Evolutionary conservation across 2,888 invertebrate species (phyloP).

Genomic region (Drosophila niveifrons): DNA sequence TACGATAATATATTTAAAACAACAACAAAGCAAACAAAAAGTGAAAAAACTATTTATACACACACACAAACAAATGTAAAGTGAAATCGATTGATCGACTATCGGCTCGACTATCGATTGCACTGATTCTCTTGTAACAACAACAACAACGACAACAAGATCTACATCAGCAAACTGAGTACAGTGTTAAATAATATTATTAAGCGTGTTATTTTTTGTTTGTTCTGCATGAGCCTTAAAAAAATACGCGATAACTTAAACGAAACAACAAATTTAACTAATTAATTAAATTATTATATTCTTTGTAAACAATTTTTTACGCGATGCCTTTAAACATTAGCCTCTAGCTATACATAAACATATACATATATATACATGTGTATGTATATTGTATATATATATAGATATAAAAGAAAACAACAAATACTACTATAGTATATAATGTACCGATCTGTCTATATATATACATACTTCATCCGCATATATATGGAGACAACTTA

Average conservation of each 20-base stretch:
- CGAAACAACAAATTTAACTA: constrained; percentile 34
- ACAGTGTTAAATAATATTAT: constrained; percentile 58
- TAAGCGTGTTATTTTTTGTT: no score
- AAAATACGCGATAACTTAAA: constrained; percentile 38
- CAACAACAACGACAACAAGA: constrained; percentile 12
- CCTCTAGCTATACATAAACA: constrained; percentile 5
- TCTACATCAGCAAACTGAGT: constrained; percentile 45
- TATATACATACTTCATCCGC: constrained; percentile 6
- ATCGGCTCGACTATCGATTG: constrained; percentile 25
- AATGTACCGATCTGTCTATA: constrained; percentile 9
- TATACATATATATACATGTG: neutral
- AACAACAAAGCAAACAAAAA: constrained; percentile 14
- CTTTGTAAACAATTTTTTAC: constrained; percentile 54
- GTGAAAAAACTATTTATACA: constrained; percentile 55
- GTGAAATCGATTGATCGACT: constrained; percentile 19
- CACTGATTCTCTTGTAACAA: constrained; percentile 17
- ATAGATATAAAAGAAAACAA: neutral
- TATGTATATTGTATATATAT: constrained; percentile 1
- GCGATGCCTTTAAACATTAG: constrained; percentile 42
- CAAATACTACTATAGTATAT: constrained; percentile 14
- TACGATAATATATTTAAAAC: constrained; percentile 29
- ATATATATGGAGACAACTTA: constrained; percentile 14
- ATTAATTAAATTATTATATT: constrained; percentile 45
- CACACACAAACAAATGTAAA: constrained; percentile 19
- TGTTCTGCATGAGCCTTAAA: constrained; percentile 26